phyloP scores from a whole-genome alignment of 2,888 invertebrate species.

The Sesamia inferens region DNA sequence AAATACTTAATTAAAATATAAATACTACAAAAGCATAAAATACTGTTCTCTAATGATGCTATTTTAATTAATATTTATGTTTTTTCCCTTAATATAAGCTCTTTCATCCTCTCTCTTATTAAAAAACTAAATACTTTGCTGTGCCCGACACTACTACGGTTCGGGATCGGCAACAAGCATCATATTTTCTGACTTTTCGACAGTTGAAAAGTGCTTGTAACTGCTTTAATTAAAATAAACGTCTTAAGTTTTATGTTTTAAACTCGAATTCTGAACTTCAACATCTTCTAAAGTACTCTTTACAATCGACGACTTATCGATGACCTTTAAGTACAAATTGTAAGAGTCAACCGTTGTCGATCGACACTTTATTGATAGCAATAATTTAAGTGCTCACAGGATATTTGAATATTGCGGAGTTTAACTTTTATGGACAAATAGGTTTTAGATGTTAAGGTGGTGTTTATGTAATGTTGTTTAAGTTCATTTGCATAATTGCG shows the following conservation, averaged over 20 bases:
- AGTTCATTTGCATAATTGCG: background rate
- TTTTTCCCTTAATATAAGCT: too few relatives aligned
- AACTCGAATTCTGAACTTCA: background rate
- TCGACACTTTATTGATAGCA: constrained; percentile 8
- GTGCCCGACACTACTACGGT: background rate
- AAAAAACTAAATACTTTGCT: too few relatives aligned
- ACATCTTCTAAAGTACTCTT: constrained; percentile 9
- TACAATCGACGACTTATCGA: background rate
- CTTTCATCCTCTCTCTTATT: too few relatives aligned
- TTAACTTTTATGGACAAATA: constrained; percentile 19
- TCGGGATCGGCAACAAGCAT: background rate
- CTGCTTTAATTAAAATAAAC: background rate
- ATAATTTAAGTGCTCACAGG: constrained; percentile 9
- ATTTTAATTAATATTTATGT: too few relatives aligned
- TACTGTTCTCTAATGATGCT: too few relatives aligned
- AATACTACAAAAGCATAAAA: too few relatives aligned
- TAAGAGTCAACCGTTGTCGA: constrained; percentile 43
- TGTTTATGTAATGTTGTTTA: background rate
- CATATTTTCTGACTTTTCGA: too few relatives aligned
- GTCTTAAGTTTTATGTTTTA: background rate
- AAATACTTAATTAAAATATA: too few relatives aligned
- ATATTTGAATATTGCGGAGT: constrained; percentile 36
- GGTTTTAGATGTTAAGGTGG: background rate
- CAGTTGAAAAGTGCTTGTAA: background rate
- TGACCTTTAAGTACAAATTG: constrained; percentile 16